A percentile compares a stretch with the other conserved stretches of the same genome.
phyloP scores from a whole-genome alignment of 1,140 invertebrate species.

The Acromyrmex heyeri region DNA sequence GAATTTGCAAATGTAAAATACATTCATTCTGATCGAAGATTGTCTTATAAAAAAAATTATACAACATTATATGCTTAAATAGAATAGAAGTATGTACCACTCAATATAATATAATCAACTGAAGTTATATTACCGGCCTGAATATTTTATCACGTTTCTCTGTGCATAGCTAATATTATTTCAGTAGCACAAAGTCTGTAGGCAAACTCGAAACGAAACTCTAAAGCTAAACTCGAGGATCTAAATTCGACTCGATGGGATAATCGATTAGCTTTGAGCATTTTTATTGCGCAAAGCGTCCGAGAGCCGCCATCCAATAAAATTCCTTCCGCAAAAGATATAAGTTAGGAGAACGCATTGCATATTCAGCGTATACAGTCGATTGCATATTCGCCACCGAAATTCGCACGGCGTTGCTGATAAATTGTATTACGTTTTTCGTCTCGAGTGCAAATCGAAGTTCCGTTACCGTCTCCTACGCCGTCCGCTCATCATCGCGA shows the following conservation, averaged over 20 bases:
- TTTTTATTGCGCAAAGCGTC: slow-evolving; percentile 56
- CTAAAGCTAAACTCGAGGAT: slow-evolving; percentile 36
- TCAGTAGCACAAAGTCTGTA: slow-evolving; percentile 20
- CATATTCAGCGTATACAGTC: slow-evolving; percentile 48
- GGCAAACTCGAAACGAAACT: slow-evolving; percentile 42
- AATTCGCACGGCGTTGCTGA: slow-evolving; percentile 41
- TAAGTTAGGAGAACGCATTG: slow-evolving; percentile 54
- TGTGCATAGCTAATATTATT: slow-evolving; percentile 47
- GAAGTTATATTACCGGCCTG: slow-evolving; percentile 27
- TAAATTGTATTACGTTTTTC: slow-evolving; percentile 47
- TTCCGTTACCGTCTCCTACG: too few species aligned
- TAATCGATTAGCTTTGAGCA: slow-evolving; percentile 61
- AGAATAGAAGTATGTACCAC: background rate
- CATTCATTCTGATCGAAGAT: background rate
- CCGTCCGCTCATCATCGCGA: slow-evolving; percentile 37
- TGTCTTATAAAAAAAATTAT: background rate
- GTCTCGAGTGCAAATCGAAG: slow-evolving; percentile 18
- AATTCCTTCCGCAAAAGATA: slow-evolving; percentile 55
- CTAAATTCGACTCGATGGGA: slow-evolving; percentile 37
- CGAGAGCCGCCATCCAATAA: slow-evolving; percentile 34
- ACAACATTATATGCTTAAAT: background rate
- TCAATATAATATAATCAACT: background rate
- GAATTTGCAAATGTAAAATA: background rate
- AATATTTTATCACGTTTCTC: slow-evolving; percentile 42
- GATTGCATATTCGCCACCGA: slow-evolving; percentile 60